Percentiles rank a stretch among this genome's conserved stretches.
phyloP scores from a whole-genome alignment of 2,113 vertebrate species.

The Heliornis fulica region DNA sequence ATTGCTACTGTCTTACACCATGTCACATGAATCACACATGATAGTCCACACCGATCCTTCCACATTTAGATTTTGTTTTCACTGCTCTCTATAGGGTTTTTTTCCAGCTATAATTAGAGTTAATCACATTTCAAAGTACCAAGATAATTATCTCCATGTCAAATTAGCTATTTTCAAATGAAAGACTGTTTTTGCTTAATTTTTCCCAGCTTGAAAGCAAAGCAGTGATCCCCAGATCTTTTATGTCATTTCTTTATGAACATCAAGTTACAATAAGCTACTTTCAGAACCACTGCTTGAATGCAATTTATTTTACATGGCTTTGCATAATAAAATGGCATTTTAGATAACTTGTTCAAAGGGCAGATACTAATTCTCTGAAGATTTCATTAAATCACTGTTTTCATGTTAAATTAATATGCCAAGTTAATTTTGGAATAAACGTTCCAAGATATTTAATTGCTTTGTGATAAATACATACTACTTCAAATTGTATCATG shows the following conservation, averaged over 20 bases:
- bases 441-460: conserved; percentile 54
- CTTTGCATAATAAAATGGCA: conserved; percentile 76
- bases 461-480: conserved; percentile 51
- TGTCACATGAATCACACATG: background rate
- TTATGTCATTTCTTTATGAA: conserved; percentile 49
- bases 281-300: conserved; percentile 71
- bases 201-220: conserved; percentile 39
- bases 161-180: conserved; percentile 48
- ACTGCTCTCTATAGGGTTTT: background rate
- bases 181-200: conserved; percentile 39
- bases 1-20: background rate
- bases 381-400: conserved; percentile 73
- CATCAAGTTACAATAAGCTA: conserved; percentile 69
- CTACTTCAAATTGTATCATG: conserved; percentile 7
- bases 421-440: conserved; percentile 67
- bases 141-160: conserved; percentile 45
- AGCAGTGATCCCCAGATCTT: conserved; percentile 41
- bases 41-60: background rate
- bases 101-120: conserved; percentile 10
- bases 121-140: conserved; percentile 52
- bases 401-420: conserved; percentile 74
- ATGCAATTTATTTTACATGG: conserved; percentile 74
- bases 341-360: conserved; percentile 75
- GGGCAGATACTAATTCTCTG: conserved; percentile 69
- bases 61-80: conserved; percentile 8